Conservation (phyloP, 2,888 invertebrate species). For the Calliphora vomitoria region DNA sequence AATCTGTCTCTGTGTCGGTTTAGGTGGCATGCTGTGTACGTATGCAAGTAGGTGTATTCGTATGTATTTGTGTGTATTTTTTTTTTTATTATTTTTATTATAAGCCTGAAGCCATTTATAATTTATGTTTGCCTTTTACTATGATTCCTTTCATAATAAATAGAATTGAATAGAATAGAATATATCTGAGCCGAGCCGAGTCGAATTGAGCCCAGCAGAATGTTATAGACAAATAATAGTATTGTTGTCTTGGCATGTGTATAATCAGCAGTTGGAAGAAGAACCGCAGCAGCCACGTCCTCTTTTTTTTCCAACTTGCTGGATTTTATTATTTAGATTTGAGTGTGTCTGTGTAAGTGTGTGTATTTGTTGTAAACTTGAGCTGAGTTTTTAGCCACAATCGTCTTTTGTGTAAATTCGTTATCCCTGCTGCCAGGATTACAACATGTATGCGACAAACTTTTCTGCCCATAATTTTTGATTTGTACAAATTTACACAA, state of each 20-base stretch:
- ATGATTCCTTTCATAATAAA: conserved; percentile 66
- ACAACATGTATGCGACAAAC: conserved; percentile 64
- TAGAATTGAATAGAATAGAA: conserved; percentile 54
- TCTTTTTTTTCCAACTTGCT: not conserved
- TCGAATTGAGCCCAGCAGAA: not conserved
- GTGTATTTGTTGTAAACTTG: conserved; percentile 9
- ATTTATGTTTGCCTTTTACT: conserved; percentile 66
- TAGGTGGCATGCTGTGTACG: conserved; percentile 32
- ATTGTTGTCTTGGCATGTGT: conserved; percentile 58
- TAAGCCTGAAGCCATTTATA: conserved; percentile 65
- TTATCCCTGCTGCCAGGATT: conserved; percentile 64
- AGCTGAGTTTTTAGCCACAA: conserved; percentile 56
- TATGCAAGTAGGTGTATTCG: not conserved
- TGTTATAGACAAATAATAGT: conserved; percentile 45
- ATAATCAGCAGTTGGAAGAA: conserved; percentile 49
- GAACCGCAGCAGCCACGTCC: conserved; percentile 5
- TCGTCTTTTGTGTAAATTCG: conserved; percentile 62
- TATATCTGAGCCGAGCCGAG: not conserved
- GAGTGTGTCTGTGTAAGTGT: not conserved
- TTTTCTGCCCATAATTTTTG: conserved; percentile 64
- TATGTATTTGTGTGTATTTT: not conserved
- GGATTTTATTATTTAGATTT: not conserved
- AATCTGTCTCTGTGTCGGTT: conserved; percentile 33
- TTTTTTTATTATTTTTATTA: conserved; percentile 31
- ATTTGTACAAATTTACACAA: conserved; percentile 40